Conservation (phyloP, 2,113 vertebrate genomes). For the Sebastes schlegelii region DNA sequence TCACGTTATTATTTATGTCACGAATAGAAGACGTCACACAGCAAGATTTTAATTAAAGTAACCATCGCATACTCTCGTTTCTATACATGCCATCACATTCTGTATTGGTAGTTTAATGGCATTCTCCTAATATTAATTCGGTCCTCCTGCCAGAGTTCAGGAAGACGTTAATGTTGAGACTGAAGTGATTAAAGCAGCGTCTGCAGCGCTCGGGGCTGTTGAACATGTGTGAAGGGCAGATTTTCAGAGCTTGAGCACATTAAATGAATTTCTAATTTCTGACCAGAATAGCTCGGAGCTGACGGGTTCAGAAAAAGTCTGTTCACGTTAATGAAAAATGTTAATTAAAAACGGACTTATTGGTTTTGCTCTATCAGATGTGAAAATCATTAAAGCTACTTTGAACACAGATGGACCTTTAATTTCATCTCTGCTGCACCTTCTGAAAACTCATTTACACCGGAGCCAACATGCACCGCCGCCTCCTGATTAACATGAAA, state of each 20-base stretch:
- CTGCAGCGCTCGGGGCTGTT: too few relatives aligned
- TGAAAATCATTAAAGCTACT: conserved; percentile 32
- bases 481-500: not conserved
- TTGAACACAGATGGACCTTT: conserved; percentile 23
- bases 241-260: not conserved
- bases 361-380: conserved; percentile 40
- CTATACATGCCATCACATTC: too few relatives aligned
- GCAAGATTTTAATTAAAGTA: too few relatives aligned
- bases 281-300: not conserved
- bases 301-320: not conserved
- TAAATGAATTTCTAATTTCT: not conserved
- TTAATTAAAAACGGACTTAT: conserved; percentile 42
- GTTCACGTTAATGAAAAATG: conserved; percentile 37
- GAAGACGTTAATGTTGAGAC: too few relatives aligned
- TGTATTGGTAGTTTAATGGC: too few relatives aligned
- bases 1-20: too few relatives aligned
- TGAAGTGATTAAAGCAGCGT: too few relatives aligned
- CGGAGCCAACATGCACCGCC: not conserved
- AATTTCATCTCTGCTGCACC: conserved; percentile 24
- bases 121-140: too few relatives aligned
- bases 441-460: not conserved
- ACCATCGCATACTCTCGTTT: too few relatives aligned
- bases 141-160: too few relatives aligned
- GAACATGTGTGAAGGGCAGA: too few relatives aligned
- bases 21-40: too few relatives aligned